Conservation (phyloP, 1,140 invertebrate species). For the Cotesia typhae region DNA sequence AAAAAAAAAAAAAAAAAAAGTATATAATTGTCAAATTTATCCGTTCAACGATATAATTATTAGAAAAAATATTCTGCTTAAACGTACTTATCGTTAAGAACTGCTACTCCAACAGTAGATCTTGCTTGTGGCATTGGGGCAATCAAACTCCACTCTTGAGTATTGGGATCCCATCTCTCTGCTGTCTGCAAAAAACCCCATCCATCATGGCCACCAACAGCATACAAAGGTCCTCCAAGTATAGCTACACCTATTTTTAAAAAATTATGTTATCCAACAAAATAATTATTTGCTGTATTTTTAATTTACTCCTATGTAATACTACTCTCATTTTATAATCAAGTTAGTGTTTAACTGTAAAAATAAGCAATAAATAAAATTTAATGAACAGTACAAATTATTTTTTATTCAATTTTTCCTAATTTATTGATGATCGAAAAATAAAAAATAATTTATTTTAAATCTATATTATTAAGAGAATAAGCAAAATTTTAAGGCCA, state of each 20-base stretch:
- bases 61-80: neutral
- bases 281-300: neutral
- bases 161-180: constrained; percentile 89
- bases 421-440: constrained; percentile 11
- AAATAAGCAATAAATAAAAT: neutral
- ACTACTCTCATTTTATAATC: too few relatives aligned
- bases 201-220: constrained; percentile 93
- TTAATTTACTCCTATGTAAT: too few relatives aligned
- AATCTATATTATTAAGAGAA: neutral
- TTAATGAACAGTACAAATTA: neutral
- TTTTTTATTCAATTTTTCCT: constrained; percentile 10
- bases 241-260: constrained; percentile 80
- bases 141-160: constrained; percentile 87
- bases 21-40: constrained; percentile 16
- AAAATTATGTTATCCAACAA: constrained; percentile 5
- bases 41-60: neutral
- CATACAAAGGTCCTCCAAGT: constrained; percentile 87
- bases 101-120: constrained; percentile 88
- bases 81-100: constrained; percentile 78
- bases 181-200: constrained; percentile 95
- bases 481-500: too few relatives aligned
- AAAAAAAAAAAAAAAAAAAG: neutral
- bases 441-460: neutral
- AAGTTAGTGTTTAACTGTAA: neutral
- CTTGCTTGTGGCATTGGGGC: constrained; percentile 86